A percentile compares a stretch with the other conserved stretches of the same genome.
These are phyloP conservation scores for Caenorhabditis inopinata DNA, from an alignment of 1,140 invertebrate genomes.

Conservation along the genomic window DNA sequence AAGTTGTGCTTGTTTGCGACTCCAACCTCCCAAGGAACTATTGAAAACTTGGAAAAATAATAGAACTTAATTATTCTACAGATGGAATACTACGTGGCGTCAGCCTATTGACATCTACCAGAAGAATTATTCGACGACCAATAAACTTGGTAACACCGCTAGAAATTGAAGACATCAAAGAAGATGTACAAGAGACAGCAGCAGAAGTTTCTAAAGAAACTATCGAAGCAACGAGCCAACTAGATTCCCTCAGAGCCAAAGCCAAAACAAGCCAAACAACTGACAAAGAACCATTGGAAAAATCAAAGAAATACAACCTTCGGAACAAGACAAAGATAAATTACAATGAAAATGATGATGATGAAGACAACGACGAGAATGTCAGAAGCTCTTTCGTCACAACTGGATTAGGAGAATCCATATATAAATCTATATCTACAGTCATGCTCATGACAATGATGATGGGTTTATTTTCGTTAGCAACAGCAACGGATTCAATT, in stretches of 20 bases:
- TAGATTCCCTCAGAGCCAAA: not conserved
- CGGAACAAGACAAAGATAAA: not conserved
- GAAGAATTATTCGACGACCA: not conserved
- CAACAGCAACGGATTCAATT: not conserved
- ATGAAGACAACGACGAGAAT: not conserved
- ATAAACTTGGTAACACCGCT: not conserved
- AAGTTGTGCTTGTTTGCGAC: not conserved
- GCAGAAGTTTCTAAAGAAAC: too few relatives aligned
- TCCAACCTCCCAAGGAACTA: not conserved
- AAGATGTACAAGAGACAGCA: not conserved
- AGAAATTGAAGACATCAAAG: not conserved
- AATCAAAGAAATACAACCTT: not conserved
- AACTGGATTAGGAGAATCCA: too few relatives aligned
- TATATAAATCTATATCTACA: too few relatives aligned
- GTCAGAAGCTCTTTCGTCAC: not conserved
- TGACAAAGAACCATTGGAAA: not conserved
- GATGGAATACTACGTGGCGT: not conserved
- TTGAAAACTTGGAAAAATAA: not conserved
- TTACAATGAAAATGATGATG: not conserved
- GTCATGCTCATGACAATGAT: not conserved
- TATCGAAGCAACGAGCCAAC: too few relatives aligned
- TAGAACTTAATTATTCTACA: not conserved
- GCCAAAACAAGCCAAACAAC: not conserved
- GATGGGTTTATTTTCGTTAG: not conserved
- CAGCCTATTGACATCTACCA: not conserved